Evolutionary conservation across 2,888 invertebrate genomes (phyloP), one percentile per base, ranked within the genome.

Genomic region (Tigriopus californicus): DNA sequence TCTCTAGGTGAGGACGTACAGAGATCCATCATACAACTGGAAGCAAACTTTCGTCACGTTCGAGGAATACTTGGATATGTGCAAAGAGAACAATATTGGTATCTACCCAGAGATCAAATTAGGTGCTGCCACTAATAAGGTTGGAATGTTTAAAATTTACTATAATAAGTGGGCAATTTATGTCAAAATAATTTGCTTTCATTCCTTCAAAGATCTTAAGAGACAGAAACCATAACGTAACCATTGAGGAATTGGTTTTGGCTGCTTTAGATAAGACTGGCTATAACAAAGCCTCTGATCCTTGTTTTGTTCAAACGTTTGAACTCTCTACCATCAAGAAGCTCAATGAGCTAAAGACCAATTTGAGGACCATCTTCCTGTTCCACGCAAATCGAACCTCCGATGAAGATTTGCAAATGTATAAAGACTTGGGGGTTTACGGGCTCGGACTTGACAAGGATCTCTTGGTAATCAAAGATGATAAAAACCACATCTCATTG

Each of bases 81-180:
- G 46, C 11, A 56, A 56, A 24, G 20, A 13, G 10, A 42, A 20
- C 10, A 24, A 24, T 20, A 41, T 49, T 51, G 59, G 59, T 12
- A 59, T 59, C 12, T 41, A 41, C 41, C 52, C 52, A 15, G 59
- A 59, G 25, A 33, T 59, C n/a, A 59, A 59, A 41, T 49, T 24
- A n/a, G 42, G 41, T 18, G 22, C 22, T 53, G 59, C 59, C 41
- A 41, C 52, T 11, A 59, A 59, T 24, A 51, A 33, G 49, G 59
- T 59, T 41, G 10, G 18, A 6, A 44, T 8, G 33, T 33, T 8
- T 5, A 33, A 33, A 33, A 33, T 33, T 33, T 8, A 8, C 20
- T n/a, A n/a, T n/a, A n/a, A n/a, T n/a, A n/a, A n/a, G n/a, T n/a
- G n/a, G n/a, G n/a, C n/a, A n/a, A n/a, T n/a, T n/a, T n/a, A n/a